These are phyloP conservation scores for Nycticryphes semicollaris DNA, from an alignment of 2,113 vertebrate genomes.

Conservation along the genomic window DNA sequence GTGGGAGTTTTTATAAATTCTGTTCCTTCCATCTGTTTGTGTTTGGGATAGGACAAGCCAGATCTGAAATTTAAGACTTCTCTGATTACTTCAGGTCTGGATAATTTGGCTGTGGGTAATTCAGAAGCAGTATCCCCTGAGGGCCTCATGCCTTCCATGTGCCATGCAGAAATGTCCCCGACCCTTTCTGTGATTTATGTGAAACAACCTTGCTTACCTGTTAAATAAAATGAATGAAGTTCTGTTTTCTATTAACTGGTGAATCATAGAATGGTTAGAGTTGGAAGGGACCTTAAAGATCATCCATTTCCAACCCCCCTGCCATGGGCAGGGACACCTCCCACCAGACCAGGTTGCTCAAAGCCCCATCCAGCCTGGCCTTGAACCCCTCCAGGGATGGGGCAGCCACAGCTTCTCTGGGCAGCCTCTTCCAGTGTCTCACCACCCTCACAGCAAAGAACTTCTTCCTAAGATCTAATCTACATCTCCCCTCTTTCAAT, in stretches of 20 bases:
- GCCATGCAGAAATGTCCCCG: background rate
- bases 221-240: background rate
- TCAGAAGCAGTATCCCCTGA: background rate
- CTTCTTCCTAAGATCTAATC: no score
- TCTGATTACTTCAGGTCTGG: background rate
- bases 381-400: no score
- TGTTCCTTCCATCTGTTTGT: background rate
- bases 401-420: no score
- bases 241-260: background rate
- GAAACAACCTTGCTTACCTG: background rate
- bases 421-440: no score
- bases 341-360: no score
- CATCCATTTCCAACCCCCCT: no score
- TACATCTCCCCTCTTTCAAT: no score
- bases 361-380: no score
- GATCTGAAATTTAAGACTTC: background rate
- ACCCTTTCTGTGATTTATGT: background rate
- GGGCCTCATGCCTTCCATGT: background rate
- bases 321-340: no score
- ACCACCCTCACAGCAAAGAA: no score
- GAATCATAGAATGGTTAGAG: background rate
- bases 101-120: background rate
- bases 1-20: background rate
- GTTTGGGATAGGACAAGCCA: background rate
- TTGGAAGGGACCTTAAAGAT: no score